phyloP scores from a whole-genome alignment of 2,113 vertebrate species.

The Tauraco erythrolophus region DNA sequence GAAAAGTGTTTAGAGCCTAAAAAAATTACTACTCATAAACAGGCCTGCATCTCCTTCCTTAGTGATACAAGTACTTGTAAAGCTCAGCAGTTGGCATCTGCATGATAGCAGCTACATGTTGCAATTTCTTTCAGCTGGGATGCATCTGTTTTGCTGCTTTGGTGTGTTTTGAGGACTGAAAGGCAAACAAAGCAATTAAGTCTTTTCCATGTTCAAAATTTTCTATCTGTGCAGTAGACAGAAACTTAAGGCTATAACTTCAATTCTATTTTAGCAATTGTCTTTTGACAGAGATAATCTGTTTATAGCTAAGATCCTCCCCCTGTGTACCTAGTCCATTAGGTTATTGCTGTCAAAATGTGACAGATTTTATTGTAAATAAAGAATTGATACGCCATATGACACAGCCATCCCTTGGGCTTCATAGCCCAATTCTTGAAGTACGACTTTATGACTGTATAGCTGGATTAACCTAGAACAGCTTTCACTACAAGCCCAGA shows the following conservation, averaged over 20 bases:
- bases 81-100: not conserved
- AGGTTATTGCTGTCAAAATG: not conserved
- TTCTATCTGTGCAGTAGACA: not conserved
- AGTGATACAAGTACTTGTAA: not conserved
- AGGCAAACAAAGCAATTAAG: not conserved
- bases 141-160: not conserved
- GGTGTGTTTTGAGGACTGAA: not conserved
- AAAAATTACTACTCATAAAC: not conserved
- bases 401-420: not conserved
- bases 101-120: not conserved
- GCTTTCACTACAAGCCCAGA: not conserved
- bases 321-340: not conserved
- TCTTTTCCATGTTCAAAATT: not conserved
- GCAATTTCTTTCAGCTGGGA: not conserved
- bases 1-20: not conserved
- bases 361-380: not conserved
- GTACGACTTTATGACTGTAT: not conserved
- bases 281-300: not conserved
- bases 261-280: not conserved
- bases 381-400: fast-evolving
- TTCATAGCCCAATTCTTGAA: not conserved
- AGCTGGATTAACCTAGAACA: not conserved
- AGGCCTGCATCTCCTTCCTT: not conserved
- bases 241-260: not conserved
- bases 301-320: not conserved